A percentile compares a stretch with the other conserved stretches of the same genome.
Conservation (phyloP, 2,797 vertebrate species). For the Amblyraja radiata region DNA sequence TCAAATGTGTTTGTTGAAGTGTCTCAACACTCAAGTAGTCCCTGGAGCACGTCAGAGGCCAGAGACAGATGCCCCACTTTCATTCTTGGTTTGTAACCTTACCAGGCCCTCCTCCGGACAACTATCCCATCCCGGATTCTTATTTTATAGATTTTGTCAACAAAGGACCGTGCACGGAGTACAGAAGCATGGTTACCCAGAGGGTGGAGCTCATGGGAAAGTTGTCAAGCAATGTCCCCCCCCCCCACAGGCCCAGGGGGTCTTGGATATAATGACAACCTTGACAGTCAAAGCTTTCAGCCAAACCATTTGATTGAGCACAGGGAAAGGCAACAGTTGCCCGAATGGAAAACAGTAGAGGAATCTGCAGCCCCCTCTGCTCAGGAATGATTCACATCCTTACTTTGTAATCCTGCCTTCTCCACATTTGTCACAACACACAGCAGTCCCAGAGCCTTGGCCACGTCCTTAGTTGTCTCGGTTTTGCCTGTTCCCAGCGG, state of each 20-base stretch:
- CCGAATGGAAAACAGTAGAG: not conserved
- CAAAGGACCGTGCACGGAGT: not conserved
- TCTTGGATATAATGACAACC: not conserved
- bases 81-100: not conserved
- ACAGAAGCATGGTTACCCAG: not conserved
- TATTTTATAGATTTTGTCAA: not conserved
- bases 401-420: conserved; percentile 97
- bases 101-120: not conserved
- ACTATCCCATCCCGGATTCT: too few relatives aligned
- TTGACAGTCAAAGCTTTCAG: not conserved
- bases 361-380: not conserved
- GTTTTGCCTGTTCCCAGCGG: conserved; percentile 96
- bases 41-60: not conserved
- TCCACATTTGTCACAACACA: conserved; percentile 95
- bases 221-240: not conserved
- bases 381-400: conserved; percentile 41
- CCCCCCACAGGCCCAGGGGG: not conserved
- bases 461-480: conserved; percentile 92
- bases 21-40: not conserved
- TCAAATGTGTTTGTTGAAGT: not conserved
- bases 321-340: not conserved
- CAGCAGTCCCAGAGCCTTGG: conserved; percentile 88
- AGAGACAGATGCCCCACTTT: not conserved
- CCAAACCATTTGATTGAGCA: not conserved
- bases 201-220: not conserved